Evolutionary conservation across 2,888 invertebrate species (phyloP).

Genomic region (Chrysolina oricalcia): DNA sequence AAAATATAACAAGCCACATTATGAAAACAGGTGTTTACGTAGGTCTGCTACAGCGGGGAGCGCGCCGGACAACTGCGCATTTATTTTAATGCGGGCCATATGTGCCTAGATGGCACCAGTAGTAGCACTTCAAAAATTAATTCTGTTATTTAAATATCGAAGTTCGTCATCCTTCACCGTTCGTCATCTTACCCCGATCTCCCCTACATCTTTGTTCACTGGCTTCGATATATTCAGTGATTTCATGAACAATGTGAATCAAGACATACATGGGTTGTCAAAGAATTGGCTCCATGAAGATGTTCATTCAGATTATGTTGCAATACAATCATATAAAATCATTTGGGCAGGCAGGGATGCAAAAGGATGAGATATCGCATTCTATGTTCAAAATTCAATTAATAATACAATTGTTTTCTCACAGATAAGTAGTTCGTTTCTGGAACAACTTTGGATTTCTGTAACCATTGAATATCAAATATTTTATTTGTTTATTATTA

Average conservation of each 20-base stretch:
- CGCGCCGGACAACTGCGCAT: no score
- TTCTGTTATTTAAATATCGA: no score
- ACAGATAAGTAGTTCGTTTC: not conserved
- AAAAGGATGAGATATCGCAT: conserved; percentile 3
- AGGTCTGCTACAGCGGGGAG: no score
- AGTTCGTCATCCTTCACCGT: no score
- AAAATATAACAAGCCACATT: no score
- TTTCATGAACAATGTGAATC: not conserved
- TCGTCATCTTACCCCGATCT: no score
- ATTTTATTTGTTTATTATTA: no score
- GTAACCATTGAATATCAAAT: not conserved
- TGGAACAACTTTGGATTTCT: conserved; percentile 9
- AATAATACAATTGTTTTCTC: not conserved
- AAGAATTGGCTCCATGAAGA: conserved; percentile 4
- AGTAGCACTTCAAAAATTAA: no score
- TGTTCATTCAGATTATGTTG: not conserved
- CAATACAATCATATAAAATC: not conserved
- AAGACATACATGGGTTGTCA: conserved; percentile 7
- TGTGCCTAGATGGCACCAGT: no score
- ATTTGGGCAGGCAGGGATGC: conserved; percentile 1
- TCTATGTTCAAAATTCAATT: not conserved
- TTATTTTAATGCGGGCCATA: no score
- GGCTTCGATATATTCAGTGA: not conserved
- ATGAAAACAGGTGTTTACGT: no score
- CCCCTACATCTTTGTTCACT: not conserved